Evolutionary conservation across 2,888 invertebrate genomes (phyloP).

Genomic region (Chelonus formosanus): DNA sequence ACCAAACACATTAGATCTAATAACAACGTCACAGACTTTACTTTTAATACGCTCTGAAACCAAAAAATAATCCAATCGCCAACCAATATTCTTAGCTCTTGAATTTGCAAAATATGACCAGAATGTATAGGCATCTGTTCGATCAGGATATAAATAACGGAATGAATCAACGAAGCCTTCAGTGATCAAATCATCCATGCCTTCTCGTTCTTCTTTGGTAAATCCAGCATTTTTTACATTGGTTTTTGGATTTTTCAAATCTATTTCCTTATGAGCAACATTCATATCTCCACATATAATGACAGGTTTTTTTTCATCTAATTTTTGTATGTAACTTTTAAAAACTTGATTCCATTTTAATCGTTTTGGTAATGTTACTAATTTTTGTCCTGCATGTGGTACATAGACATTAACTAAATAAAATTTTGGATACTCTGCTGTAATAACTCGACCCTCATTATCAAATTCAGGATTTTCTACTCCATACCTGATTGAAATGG

Average conservation of each 20-base stretch:
- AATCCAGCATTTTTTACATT: constrained; percentile 96
- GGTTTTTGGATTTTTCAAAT: constrained; percentile 92
- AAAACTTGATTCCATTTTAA: constrained; percentile 91
- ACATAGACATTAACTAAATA: constrained; percentile 91
- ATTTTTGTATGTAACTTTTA: constrained; percentile 76
- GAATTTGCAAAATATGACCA: constrained; percentile 95
- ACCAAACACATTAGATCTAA: constrained; percentile 83
- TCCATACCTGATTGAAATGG: constrained; percentile 84
- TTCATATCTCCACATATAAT: constrained; percentile 97
- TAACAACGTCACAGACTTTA: constrained; percentile 84
- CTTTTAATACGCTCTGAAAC: constrained; percentile 81
- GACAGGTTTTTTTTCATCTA: constrained; percentile 91
- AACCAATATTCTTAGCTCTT: constrained; percentile 91
- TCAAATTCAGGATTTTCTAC: constrained; percentile 79
- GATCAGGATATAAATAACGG: constrained; percentile 85
- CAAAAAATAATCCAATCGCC: constrained; percentile 97
- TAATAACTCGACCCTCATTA: constrained; percentile 84
- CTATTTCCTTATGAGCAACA: constrained; percentile 95
- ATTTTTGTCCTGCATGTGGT: constrained; percentile 90
- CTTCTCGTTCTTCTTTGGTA: constrained; percentile 91
- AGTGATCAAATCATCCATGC: constrained; percentile 83
- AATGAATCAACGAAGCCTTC: constrained; percentile 90
- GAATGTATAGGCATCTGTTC: constrained; percentile 86
- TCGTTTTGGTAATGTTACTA: constrained; percentile 87
- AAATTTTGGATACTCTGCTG: constrained; percentile 92